Percentiles rank a stretch among this genome's conserved stretches.
Conservation (phyloP, 2,888 invertebrate genomes). For the Cheilosia pagana region DNA sequence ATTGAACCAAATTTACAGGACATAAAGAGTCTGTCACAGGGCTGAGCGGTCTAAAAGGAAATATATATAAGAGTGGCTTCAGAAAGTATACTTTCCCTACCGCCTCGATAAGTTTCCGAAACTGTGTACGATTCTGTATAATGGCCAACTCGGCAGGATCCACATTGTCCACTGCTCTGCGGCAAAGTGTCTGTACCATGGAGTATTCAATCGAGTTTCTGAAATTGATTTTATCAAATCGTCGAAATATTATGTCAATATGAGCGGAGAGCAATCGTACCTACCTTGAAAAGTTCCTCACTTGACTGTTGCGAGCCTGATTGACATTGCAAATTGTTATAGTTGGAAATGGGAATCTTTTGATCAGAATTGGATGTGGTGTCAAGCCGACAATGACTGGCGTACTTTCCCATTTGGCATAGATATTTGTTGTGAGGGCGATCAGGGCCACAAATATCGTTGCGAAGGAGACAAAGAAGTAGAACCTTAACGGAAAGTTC, state of each 20-base stretch:
- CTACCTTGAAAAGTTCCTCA: constrained; percentile 77
- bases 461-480: constrained; percentile 89
- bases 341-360: constrained; percentile 91
- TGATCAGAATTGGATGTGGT: constrained; percentile 88
- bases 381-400: constrained; percentile 92
- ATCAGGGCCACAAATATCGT: constrained; percentile 84
- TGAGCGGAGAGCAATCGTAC: background rate
- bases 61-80: background rate
- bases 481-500: constrained; percentile 84
- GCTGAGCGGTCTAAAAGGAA: constrained; percentile 87
- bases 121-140: constrained; percentile 36
- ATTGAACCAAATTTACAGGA: constrained; percentile 88
- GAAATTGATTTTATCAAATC: constrained; percentile 83
- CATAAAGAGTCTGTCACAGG: constrained; percentile 89
- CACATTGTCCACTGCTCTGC: constrained; percentile 58
- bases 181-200: constrained; percentile 79
- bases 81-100: constrained; percentile 29
- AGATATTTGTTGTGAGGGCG: constrained; percentile 88
- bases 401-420: constrained; percentile 88
- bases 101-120: constrained; percentile 77
- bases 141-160: constrained; percentile 72
- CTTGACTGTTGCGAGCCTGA: constrained; percentile 88
- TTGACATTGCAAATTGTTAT: constrained; percentile 94
- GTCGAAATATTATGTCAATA: background rate
- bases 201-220: constrained; percentile 86